Conservation (phyloP, 2,797 vertebrate species). For the Alosa sapidissima region DNA sequence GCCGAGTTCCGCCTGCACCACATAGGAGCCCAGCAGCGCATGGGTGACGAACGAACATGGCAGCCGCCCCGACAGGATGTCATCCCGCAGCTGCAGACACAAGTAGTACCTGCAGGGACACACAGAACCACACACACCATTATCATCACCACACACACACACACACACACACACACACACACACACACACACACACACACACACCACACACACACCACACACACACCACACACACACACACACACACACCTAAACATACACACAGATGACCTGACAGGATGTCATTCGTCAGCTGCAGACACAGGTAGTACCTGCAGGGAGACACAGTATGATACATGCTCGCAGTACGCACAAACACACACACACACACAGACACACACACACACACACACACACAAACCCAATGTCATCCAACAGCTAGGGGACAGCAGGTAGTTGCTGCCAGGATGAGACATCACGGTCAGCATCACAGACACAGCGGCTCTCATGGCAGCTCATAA, state of each 20-base stretch:
- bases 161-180: conserved; percentile 4
- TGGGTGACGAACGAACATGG: conserved; percentile 98
- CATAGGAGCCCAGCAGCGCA: conserved; percentile 93
- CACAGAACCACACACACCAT: conserved; percentile 12
- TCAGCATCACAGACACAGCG: neutral
- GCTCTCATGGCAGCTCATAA: neutral
- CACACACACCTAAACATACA: conserved; percentile 3
- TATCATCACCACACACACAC: neutral
- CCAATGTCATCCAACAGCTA: neutral
- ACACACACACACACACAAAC: neutral
- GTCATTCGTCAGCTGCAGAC: conserved; percentile 12
- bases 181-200: neutral
- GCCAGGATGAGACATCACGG: neutral
- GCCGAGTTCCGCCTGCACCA: conserved; percentile 91
- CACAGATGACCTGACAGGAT: neutral
- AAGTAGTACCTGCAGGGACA: conserved; percentile 87
- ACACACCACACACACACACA: neutral
- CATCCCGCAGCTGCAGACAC: conserved; percentile 94
- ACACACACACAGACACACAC: neutral
- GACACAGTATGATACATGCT: neutral
- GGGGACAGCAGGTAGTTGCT: neutral
- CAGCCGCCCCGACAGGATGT: conserved; percentile 92
- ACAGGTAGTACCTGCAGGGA: neutral
- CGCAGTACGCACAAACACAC: neutral
- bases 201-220: neutral